Evolutionary conservation across 1,140 invertebrate genomes (phyloP), one percentile per base, ranked within the genome.

Genomic region (Cheumatopsyche charites): DNA sequence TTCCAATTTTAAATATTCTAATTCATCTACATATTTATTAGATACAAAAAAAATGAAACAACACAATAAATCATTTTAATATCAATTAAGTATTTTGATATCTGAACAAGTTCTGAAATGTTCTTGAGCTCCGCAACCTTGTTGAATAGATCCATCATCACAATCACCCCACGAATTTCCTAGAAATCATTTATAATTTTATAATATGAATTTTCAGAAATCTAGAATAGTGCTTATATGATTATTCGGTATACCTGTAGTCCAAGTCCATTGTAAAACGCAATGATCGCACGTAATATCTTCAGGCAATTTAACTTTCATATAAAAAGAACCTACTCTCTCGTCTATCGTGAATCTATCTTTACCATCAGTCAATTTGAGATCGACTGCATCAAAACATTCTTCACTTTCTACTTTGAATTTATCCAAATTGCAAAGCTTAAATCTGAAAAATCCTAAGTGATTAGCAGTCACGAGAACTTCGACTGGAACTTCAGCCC

Each of bases 101-200:
- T 92, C 91, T 1, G 90, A 86, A 77, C 91, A 92, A 67, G 86
- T 86, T 65, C 87, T 80, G 77, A 91, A 92, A 3, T 83, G 87
- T 80, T 92, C 91, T 76, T 91, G 90, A 0, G 82, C 78, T 15
- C 89, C 89, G 75, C 89, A 91, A 2, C 89, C 89, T 12, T 86
- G 1, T 21, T 75, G 77, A 4, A 77, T 76, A 5, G 19, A 77
- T 9, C 82, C 83, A 66, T 85, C 66, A 1, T 76, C 76, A 75
- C 88, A 90, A 0, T 72, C 52, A 1, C 88, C 87, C 87, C 86
- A 88, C 42, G 82, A 84, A 73, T 89, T 89, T 13, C 82, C 85
- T 75, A 25, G 2, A 73, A 58, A 45, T 58, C 15, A 55, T 0
- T 15, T 17, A 5, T n/a, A 25, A 63, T 61, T 15, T 55, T n/a